Conservation (phyloP, 2,888 invertebrate species). For the Nymphalis urticae region DNA sequence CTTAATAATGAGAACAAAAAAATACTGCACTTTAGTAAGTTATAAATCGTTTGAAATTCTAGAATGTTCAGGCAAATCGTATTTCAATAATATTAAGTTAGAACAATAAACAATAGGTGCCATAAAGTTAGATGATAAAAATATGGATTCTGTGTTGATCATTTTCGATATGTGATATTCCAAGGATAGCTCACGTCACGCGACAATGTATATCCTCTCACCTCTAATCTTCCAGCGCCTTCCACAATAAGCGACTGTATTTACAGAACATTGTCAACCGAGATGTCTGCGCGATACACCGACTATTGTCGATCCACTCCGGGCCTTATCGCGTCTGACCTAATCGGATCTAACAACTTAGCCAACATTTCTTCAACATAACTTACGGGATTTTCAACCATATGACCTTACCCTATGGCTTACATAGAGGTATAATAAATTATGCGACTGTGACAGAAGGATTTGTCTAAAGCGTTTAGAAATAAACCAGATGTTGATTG, state of each 20-base stretch:
- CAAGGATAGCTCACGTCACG: conserved; percentile 12
- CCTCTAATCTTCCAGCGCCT: conserved; percentile 40
- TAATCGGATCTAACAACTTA: conserved; percentile 69
- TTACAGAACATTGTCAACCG: conserved; percentile 65
- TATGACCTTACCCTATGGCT: conserved; percentile 33
- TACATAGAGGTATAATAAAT: not conserved
- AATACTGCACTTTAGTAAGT: no score
- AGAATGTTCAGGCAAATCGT: no score
- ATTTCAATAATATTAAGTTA: no score
- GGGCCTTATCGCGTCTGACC: conserved; percentile 70
- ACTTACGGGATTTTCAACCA: conserved; percentile 39
- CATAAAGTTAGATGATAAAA: not conserved
- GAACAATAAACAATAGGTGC: not conserved
- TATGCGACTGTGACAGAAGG: conserved; percentile 42
- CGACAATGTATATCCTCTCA: conserved; percentile 21
- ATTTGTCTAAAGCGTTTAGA: conserved; percentile 75
- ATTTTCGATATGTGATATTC: conserved; percentile 10
- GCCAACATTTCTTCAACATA: conserved; percentile 7
- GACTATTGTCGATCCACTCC: conserved; percentile 61
- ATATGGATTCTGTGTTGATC: conserved; percentile 1
- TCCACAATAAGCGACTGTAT: conserved; percentile 65
- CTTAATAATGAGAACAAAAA: no score
- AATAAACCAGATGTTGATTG: conserved; percentile 76
- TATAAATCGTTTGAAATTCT: no score
- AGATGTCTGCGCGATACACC: conserved; percentile 58